These are phyloP conservation scores for Entomobrya multifasciata DNA, from an alignment of 2,888 invertebrate genomes.

Conservation along the genomic window DNA sequence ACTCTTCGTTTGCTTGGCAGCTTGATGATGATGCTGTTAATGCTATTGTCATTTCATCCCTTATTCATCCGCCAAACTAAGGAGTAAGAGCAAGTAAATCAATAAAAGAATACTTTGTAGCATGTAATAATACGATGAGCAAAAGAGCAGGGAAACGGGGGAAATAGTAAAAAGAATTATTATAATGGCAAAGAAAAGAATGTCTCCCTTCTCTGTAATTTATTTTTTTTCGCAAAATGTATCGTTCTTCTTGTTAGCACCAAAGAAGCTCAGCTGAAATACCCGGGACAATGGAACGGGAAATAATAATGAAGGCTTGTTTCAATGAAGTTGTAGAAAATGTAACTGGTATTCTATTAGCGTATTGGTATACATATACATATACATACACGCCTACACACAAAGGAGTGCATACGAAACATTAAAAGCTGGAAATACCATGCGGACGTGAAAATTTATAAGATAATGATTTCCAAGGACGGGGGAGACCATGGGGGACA, in stretches of 20 bases:
- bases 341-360: not conserved
- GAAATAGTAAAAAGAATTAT: slow-evolving; percentile 15
- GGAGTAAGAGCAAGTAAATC: slow-evolving; percentile 45
- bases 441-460: no score
- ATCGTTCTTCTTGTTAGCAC: not conserved
- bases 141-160: slow-evolving; percentile 41
- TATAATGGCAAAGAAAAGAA: slow-evolving; percentile 20
- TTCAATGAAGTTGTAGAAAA: slow-evolving; percentile 20
- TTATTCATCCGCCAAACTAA: slow-evolving; percentile 45
- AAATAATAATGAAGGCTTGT: not conserved
- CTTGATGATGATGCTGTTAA: slow-evolving; percentile 21
- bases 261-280: not conserved
- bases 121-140: slow-evolving; percentile 32
- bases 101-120: slow-evolving; percentile 20
- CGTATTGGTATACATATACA: no score
- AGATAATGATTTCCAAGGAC: no score
- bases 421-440: no score
- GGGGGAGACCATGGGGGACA: no score
- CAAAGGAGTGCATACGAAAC: no score
- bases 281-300: not conserved
- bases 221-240: slow-evolving; percentile 54
- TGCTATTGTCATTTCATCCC: slow-evolving; percentile 53
- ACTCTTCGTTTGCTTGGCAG: not conserved
- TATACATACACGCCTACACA: no score
- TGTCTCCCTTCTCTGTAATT: slow-evolving; percentile 29